Conservation (phyloP, 2,888 invertebrate species). For the Lamellibrachia columna region DNA sequence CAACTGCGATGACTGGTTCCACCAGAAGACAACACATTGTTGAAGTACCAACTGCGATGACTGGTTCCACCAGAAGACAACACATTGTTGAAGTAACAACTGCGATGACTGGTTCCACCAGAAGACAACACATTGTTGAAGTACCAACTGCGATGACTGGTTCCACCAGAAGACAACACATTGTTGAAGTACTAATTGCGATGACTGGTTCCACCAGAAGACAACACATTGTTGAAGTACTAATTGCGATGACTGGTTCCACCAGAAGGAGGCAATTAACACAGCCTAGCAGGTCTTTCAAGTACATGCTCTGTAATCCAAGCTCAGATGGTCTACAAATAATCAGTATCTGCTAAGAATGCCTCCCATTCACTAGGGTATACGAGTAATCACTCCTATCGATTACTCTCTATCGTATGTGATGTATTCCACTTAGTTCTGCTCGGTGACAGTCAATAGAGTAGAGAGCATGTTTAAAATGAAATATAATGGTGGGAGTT, state of each 20-base stretch:
- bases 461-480: background rate
- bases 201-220: background rate
- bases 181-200: background rate
- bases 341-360: background rate
- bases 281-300: background rate
- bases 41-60: no score
- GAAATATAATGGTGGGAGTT: background rate
- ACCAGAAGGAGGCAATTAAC: background rate
- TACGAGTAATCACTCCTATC: background rate
- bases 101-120: background rate
- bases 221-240: no score
- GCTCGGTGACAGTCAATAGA: background rate
- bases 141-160: background rate
- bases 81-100: no score
- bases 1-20: no score
- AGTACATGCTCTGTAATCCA: background rate
- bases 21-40: no score
- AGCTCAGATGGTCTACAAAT: background rate
- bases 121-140: no score
- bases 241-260: background rate
- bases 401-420: background rate
- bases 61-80: no score
- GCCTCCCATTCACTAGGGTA: background rate
- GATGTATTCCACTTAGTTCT: background rate
- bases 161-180: background rate